A percentile compares a stretch with the other conserved stretches of the same genome.
Evolutionary conservation across 2,888 invertebrate genomes (phyloP).

Genomic region (Balanococcus diminutus): DNA sequence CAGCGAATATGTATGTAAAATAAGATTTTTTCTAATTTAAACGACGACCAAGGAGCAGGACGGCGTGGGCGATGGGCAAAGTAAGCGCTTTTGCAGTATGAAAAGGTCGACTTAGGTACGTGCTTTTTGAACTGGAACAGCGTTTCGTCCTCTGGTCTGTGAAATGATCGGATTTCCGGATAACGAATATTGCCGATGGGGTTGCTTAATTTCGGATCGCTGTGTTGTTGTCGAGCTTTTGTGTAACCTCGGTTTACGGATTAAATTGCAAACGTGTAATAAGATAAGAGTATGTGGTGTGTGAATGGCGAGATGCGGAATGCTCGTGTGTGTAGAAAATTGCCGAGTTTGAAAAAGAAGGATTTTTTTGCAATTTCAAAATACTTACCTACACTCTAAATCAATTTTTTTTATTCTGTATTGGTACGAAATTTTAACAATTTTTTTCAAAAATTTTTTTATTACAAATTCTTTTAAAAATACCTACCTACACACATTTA

Average conservation of each 20-base stretch:
- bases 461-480: too few species aligned
- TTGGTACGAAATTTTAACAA: too few species aligned
- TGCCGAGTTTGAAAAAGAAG: too few species aligned
- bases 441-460: too few species aligned
- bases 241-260: not conserved
- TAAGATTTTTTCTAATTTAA: constrained; percentile 1
- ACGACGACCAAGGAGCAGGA: too few species aligned
- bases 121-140: not conserved
- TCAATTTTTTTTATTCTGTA: too few species aligned
- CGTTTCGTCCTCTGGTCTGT: not conserved
- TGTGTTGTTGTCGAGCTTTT: not conserved
- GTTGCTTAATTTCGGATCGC: not conserved
- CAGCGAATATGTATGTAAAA: not conserved
- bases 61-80: not conserved
- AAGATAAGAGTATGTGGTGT: too few species aligned
- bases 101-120: not conserved
- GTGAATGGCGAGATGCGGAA: not conserved
- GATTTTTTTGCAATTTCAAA: too few species aligned
- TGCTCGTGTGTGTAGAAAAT: not conserved
- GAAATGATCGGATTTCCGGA: not conserved
- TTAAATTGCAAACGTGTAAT: not conserved
- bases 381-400: too few species aligned
- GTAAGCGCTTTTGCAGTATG: not conserved
- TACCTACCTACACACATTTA: too few species aligned
- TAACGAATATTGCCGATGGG: not conserved